Conservation (phyloP, 2,113 vertebrate species). For the Spheniscus mendiculus region DNA sequence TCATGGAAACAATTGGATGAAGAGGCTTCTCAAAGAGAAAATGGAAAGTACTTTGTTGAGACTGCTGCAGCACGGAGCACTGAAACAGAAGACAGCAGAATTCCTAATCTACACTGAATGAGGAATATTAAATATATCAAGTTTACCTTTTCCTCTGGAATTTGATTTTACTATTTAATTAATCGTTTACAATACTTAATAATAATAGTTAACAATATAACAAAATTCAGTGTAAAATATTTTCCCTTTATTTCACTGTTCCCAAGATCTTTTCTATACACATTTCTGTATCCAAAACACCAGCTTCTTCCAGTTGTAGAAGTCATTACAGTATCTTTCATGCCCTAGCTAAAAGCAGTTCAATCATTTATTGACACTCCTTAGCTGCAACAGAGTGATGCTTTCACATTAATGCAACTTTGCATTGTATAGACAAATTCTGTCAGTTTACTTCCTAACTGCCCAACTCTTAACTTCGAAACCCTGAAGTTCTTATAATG, state of each 20-base stretch:
- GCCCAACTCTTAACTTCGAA: background rate
- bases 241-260: background rate
- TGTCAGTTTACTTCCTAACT: background rate
- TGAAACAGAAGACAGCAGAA: background rate
- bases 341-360: background rate
- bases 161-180: background rate
- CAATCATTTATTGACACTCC: background rate
- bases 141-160: background rate
- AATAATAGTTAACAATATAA: background rate
- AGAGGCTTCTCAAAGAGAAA: background rate
- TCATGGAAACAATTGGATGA: background rate
- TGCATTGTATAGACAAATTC: background rate
- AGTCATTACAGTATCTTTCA: background rate
- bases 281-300: background rate
- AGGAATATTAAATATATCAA: background rate
- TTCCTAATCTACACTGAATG: background rate
- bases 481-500: background rate
- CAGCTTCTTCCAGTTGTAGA: background rate
- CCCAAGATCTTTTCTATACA: background rate
- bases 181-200: background rate
- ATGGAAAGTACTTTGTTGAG: background rate
- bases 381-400: background rate
- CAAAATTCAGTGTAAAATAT: background rate
- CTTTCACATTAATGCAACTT: background rate
- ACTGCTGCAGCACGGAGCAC: background rate